Evolutionary conservation across 2,888 invertebrate species (phyloP), one percentile per base, ranked within the genome.

Genomic region (Oscheius sp.): DNA sequence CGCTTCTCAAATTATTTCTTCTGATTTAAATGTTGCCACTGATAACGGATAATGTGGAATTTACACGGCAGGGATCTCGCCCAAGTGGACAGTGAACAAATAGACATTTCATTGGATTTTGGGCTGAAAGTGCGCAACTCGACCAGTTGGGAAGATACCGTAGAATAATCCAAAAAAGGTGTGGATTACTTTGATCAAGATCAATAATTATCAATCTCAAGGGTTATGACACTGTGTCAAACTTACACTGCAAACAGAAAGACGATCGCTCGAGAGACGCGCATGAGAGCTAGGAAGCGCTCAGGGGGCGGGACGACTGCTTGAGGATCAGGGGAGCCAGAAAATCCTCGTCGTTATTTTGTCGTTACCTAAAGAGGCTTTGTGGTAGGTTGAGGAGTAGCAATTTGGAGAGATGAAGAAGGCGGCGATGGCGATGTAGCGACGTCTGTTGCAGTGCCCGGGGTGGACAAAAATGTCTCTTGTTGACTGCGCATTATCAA

Each of bases 161-260:
- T 6, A 3, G 9, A 35, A 9, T 3, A 35, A 35, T 16, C 9
- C 25, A 2, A 53, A 18, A 53, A 53, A 53, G 18, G 25, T 9
- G 12, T 53, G 53, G 21, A 52, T n/a, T 52, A 52, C 52, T 52
- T 18, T 43, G 43, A 23, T 43, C 13, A 43, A 13, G n/a, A 58
- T 29, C 16, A 27, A 29, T 58, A 21, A 13, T 35, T 59, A 16
- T 43, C 25, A 16, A 52, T 52, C 52, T 49, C 18, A n/a, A 52
- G 49, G 29, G 35, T 70, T 70, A 61, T 71, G 52, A 71, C 43
- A 71, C 41, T 52, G 35, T 63, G 71, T 46, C 61, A 61, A 71
- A 71, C 71, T 71, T 61, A 71, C 71, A 71, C 63, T 61, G 71
- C 71, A 71, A 71, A 71, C 52, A 71, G 63, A 71, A 71, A 56